A percentile compares a stretch with the other conserved stretches of the same genome.
Conservation (phyloP, 2,888 invertebrate species). For the Melikaiella ostensackeni region DNA sequence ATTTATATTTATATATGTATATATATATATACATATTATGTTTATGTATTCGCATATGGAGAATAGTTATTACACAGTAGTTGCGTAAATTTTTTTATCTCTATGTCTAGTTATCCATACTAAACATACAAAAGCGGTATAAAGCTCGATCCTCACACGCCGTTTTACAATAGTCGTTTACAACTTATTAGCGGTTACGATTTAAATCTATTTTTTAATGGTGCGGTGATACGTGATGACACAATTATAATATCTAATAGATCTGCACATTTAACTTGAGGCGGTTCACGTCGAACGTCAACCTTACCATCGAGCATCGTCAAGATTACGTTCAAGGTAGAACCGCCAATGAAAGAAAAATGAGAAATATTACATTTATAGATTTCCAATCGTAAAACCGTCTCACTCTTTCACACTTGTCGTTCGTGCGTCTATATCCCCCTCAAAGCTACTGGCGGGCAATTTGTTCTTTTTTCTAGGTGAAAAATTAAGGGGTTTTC, state of each 20-base stretch:
- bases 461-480: constrained; percentile 14
- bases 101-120: constrained; percentile 71
- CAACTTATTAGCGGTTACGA: constrained; percentile 62
- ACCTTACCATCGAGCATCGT: constrained; percentile 44
- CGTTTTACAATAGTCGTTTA: constrained; percentile 59
- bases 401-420: constrained; percentile 57
- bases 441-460: constrained; percentile 71
- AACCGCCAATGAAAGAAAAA: constrained; percentile 1
- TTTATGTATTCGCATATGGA: constrained; percentile 70
- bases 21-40: constrained; percentile 68
- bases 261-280: constrained; percentile 28
- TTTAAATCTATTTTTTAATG: constrained; percentile 49
- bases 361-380: constrained; percentile 20
- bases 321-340: constrained; percentile 19
- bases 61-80: constrained; percentile 71
- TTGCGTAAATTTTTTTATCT: constrained; percentile 66
- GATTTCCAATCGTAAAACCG: constrained; percentile 47
- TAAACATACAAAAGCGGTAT: constrained; percentile 76
- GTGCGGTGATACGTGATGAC: constrained; percentile 48
- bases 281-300: constrained; percentile 27
- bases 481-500: too few relatives aligned
- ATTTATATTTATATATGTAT: constrained; percentile 63
- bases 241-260: constrained; percentile 36
- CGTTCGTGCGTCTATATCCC: constrained; percentile 68
- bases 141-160: constrained; percentile 76